A percentile compares a stretch with the other conserved stretches of the same genome.
These are phyloP conservation scores for Meloe dianella DNA, from an alignment of 2,888 invertebrate species.

Conservation along the genomic window DNA sequence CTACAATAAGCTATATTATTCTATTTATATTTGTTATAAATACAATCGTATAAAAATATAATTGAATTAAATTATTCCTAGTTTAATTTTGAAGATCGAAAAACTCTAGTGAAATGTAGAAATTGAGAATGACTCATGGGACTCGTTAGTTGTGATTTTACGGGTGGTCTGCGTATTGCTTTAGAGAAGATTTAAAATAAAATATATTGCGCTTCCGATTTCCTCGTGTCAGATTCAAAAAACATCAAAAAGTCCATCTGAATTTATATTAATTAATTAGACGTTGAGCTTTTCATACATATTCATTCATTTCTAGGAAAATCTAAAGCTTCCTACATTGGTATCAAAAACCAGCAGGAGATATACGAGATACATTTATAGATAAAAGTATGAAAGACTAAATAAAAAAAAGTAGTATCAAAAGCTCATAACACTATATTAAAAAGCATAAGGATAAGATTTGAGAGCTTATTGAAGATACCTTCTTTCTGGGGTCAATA, in stretches of 20 bases:
- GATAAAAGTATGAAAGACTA: neutral
- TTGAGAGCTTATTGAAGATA: neutral
- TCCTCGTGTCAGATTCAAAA: neutral
- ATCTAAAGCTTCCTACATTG: no score
- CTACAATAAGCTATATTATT: neutral
- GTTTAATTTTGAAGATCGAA: neutral
- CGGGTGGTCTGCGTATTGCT: no score
- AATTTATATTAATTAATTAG: neutral
- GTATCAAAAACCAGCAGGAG: neutral
- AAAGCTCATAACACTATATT: neutral
- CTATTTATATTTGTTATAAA: neutral
- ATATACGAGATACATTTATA: neutral
- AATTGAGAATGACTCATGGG: neutral
- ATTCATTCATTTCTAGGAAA: neutral
- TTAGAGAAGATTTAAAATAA: neutral
- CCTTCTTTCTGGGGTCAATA: neutral
- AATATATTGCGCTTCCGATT: neutral
- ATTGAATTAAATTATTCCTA: neutral
- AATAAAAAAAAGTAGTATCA: neutral
- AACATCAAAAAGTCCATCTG: neutral
- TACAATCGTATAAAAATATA: neutral
- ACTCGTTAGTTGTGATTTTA: neutral
- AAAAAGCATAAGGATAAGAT: neutral
- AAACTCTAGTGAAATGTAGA: neutral
- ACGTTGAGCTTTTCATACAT: neutral